Percentiles rank a stretch among this genome's conserved stretches.
These are phyloP conservation scores for Verasper variegatus DNA, from an alignment of 2,113 vertebrate genomes.

Conservation along the genomic window DNA sequence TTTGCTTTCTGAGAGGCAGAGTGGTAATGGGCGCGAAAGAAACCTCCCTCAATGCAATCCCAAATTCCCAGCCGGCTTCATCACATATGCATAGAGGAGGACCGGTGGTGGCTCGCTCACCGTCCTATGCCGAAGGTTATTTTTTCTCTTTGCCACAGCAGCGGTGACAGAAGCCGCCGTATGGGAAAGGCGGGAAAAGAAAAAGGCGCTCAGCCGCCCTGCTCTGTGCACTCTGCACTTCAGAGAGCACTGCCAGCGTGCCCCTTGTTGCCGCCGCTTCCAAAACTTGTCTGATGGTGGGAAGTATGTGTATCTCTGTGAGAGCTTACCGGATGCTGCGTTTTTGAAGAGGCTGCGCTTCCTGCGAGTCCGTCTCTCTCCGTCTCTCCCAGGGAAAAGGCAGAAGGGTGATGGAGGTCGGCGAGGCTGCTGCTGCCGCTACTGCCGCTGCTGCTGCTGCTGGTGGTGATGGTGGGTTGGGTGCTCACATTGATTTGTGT, in stretches of 20 bases:
- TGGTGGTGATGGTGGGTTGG: slow-evolving; percentile 54
- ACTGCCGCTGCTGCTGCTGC: slow-evolving; percentile 21
- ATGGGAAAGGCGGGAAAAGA: neutral
- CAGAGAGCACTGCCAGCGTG: slow-evolving; percentile 9
- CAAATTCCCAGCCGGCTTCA: slow-evolving; percentile 48
- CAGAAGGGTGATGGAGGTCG: slow-evolving; percentile 66
- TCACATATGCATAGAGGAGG: slow-evolving; percentile 48
- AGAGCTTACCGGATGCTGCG: slow-evolving; percentile 64
- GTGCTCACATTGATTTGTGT: slow-evolving; percentile 76
- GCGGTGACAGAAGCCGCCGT: slow-evolving; percentile 8
- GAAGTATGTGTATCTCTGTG: slow-evolving; percentile 32
- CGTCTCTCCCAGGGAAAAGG: slow-evolving; percentile 44
- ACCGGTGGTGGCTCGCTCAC: slow-evolving; percentile 23
- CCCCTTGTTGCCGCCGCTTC: neutral
- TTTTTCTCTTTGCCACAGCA: slow-evolving; percentile 13
- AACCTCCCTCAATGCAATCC: slow-evolving; percentile 56
- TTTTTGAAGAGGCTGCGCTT: slow-evolving; percentile 25
- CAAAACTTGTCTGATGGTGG: slow-evolving; percentile 29
- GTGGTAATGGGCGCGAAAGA: slow-evolving; percentile 61
- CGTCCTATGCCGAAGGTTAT: slow-evolving; percentile 3
- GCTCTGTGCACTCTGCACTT: slow-evolving; percentile 25
- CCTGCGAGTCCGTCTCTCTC: slow-evolving; percentile 35
- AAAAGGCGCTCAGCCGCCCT: slow-evolving; percentile 21
- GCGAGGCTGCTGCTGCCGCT: slow-evolving; percentile 37
- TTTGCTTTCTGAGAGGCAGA: slow-evolving; percentile 23